Conservation (phyloP, 2,113 vertebrate species). For the Etia nguti region DNA sequence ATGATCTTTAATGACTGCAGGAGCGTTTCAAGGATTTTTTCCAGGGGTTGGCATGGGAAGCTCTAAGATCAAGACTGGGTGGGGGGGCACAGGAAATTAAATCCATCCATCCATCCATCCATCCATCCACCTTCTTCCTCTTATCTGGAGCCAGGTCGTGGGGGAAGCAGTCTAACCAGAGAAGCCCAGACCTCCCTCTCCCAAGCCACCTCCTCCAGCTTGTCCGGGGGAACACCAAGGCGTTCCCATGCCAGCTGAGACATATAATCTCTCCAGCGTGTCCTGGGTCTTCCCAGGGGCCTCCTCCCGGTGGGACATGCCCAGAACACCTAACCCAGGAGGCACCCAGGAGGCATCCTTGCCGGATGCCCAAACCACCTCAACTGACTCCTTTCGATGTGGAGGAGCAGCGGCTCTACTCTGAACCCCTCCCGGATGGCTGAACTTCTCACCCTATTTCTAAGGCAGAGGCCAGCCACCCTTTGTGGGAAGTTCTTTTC, state of each 20-base stretch:
- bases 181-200: not conserved
- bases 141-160: not conserved
- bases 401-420: fast-evolving
- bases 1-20: not conserved
- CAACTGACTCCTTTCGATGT: not conserved
- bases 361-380: fast-evolving
- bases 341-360: not conserved
- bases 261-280: not conserved
- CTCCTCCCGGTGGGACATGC: not conserved
- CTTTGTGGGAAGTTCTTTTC: not conserved
- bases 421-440: fast-evolving
- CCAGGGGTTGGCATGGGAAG: not conserved
- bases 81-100: not conserved
- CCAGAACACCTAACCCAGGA: not conserved
- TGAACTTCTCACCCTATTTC: fast-evolving
- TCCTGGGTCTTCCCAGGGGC: not conserved
- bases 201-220: not conserved
- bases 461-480: fast-evolving
- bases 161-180: not conserved
- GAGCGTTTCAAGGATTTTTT: not conserved
- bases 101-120: not conserved
- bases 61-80: not conserved
- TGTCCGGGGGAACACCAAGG: no score
- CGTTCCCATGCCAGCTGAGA: not conserved
- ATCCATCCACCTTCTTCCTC: not conserved